These are phyloP conservation scores for Drosophila longiperda DNA, from an alignment of 2,888 invertebrate genomes.

Conservation along the genomic window DNA sequence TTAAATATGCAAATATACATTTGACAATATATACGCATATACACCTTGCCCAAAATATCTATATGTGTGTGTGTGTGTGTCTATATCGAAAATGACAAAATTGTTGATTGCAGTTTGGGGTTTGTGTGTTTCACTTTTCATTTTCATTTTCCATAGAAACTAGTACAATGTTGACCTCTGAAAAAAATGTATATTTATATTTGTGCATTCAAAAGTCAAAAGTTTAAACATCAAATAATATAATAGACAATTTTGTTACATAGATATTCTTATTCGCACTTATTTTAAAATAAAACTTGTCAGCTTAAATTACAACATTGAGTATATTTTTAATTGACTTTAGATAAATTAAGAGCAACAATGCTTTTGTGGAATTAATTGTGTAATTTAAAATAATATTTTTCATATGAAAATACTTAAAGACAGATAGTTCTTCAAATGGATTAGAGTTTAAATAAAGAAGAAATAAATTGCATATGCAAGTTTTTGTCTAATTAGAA, in stretches of 20 bases:
- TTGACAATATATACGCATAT: slow-evolving; percentile 3
- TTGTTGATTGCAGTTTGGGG: background rate
- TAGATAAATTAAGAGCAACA: background rate
- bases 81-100: background rate
- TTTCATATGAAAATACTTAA: background rate
- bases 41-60: background rate
- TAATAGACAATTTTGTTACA: background rate
- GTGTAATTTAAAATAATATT: background rate
- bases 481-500: slow-evolving; percentile 9
- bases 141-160: background rate
- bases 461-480: slow-evolving; percentile 1
- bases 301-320: background rate
- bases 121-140: background rate
- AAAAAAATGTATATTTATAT: background rate
- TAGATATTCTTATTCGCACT: background rate
- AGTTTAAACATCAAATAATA: background rate
- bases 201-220: background rate
- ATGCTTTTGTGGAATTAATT: background rate
- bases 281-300: background rate
- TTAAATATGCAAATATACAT: slow-evolving; percentile 57
- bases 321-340: background rate
- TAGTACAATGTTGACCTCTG: background rate
- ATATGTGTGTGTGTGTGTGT: background rate
- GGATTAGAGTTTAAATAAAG: background rate
- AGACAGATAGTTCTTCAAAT: background rate